Percentiles rank a stretch among this genome's conserved stretches.
Conservation (phyloP, 2,113 vertebrate species). For the Phalacrocorax carbo region DNA sequence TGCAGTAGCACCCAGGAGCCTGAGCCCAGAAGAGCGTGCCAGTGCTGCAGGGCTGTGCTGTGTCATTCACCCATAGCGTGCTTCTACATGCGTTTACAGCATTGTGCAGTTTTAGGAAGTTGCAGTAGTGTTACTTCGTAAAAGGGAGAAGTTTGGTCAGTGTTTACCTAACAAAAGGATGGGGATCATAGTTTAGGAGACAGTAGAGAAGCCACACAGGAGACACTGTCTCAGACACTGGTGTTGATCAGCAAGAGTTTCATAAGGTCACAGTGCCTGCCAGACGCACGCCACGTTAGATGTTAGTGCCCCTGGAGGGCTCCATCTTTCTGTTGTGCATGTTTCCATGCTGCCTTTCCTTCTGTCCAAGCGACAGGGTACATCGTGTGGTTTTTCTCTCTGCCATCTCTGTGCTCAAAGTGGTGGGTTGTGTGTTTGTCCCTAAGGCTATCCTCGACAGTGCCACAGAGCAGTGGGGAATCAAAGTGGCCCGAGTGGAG, state of each 20-base stretch:
- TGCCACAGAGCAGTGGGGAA: slow-evolving; percentile 83
- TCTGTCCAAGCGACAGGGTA: background rate
- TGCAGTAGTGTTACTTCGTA: background rate
- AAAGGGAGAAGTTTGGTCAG: background rate
- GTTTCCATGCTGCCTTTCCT: background rate
- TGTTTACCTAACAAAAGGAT: background rate
- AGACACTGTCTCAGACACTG: background rate
- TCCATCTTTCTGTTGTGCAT: background rate
- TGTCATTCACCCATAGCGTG: background rate
- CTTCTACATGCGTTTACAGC: background rate
- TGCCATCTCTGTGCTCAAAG: background rate
- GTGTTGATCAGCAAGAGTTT: background rate
- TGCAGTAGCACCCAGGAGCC: background rate
- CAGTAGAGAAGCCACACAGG: background rate
- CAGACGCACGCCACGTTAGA: fast-evolving
- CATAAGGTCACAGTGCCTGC: fast-evolving
- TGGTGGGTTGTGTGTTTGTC: background rate
- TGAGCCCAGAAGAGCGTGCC: background rate
- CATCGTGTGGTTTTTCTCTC: fast-evolving
- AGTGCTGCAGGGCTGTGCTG: background rate
- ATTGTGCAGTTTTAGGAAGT: background rate
- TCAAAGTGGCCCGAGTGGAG: slow-evolving; percentile 85
- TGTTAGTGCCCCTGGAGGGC: background rate
- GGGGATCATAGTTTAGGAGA: background rate
- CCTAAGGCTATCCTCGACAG: slow-evolving; percentile 76